Percentiles rank a stretch among this genome's conserved stretches.
Evolutionary conservation across 1,140 invertebrate species (phyloP).

Genomic region (Drosophila pallidifrons): DNA sequence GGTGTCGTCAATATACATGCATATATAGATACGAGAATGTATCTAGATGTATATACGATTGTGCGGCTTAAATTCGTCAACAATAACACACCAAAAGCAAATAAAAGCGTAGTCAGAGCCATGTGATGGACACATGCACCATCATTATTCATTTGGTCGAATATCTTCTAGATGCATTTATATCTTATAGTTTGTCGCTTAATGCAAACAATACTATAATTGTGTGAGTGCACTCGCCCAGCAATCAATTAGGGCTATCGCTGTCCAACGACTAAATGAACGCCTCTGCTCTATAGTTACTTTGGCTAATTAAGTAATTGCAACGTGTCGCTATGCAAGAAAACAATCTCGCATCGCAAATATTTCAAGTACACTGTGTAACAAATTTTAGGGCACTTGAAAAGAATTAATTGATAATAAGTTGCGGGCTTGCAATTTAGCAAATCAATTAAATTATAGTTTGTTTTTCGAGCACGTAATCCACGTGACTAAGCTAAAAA

Average conservation of each 20-base stretch:
- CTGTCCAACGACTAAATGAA: slow-evolving; percentile 7
- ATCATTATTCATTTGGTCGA: slow-evolving; percentile 20
- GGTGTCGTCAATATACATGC: slow-evolving; percentile 21
- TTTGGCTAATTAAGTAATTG: slow-evolving; percentile 14
- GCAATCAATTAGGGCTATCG: slow-evolving; percentile 22
- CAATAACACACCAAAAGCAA: slow-evolving; percentile 48
- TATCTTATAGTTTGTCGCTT: slow-evolving; percentile 25
- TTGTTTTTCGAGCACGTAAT: slow-evolving; percentile 21
- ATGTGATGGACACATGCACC: slow-evolving; percentile 40
- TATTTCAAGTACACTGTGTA: background rate
- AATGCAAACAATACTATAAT: slow-evolving; percentile 2
- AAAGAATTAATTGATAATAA: background rate
- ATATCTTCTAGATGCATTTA: slow-evolving; percentile 39
- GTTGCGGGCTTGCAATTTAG: background rate
- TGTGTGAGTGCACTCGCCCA: background rate
- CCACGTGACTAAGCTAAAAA: slow-evolving; percentile 23
- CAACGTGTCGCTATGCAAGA: slow-evolving; percentile 24
- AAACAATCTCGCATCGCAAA: background rate
- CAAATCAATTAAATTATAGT: slow-evolving; percentile 13
- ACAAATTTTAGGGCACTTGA: slow-evolving; percentile 3
- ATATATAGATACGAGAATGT: slow-evolving; percentile 23
- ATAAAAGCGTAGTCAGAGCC: slow-evolving; percentile 42
- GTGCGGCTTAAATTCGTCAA: slow-evolving; percentile 58
- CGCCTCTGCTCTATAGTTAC: background rate
- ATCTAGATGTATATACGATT: slow-evolving; percentile 2